Percentiles rank a stretch among this genome's conserved stretches.
These are phyloP conservation scores for Mustela lutreola DNA, from an alignment of 2,113 vertebrate genomes.

Conservation along the genomic window DNA sequence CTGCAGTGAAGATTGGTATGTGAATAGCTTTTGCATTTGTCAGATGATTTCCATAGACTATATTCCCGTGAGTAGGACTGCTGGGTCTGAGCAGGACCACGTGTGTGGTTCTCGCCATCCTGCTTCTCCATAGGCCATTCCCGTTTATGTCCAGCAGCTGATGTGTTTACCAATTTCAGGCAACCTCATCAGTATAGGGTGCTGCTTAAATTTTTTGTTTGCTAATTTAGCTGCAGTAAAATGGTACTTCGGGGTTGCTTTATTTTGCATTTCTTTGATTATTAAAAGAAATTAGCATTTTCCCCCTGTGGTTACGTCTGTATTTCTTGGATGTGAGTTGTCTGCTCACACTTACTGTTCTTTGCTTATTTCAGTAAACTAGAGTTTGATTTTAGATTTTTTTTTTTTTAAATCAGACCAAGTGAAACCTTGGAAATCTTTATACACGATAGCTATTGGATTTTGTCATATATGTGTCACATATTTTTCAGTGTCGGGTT, in stretches of 20 bases:
- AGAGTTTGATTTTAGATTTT: conserved; percentile 24
- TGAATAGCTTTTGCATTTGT: not conserved
- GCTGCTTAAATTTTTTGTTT: conserved; percentile 28
- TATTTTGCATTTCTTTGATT: conserved; percentile 72
- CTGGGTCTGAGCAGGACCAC: rapidly evolving
- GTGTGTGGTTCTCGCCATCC: not conserved
- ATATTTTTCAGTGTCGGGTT: conserved; percentile 37
- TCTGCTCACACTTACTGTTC: conserved; percentile 22
- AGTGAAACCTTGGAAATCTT: conserved; percentile 32
- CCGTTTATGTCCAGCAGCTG: not conserved
- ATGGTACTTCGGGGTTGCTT: conserved; percentile 50
- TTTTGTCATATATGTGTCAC: conserved; percentile 42
- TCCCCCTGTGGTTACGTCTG: conserved; percentile 48
- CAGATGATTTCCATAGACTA: not conserved
- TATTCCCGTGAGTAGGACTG: not conserved
- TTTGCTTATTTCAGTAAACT: conserved; percentile 40
- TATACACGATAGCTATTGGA: not conserved
- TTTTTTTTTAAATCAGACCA: not conserved
- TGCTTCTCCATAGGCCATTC: not conserved
- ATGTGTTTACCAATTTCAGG: not conserved
- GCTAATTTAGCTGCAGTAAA: conserved; percentile 59
- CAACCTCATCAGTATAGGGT: not conserved
- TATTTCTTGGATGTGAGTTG: conserved; percentile 36
- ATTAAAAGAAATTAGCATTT: conserved; percentile 72
- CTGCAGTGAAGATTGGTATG: not conserved